Evolutionary conservation across 2,888 invertebrate species (phyloP), one percentile per base, ranked within the genome.

Genomic region (Schizotus pectinicornis): DNA sequence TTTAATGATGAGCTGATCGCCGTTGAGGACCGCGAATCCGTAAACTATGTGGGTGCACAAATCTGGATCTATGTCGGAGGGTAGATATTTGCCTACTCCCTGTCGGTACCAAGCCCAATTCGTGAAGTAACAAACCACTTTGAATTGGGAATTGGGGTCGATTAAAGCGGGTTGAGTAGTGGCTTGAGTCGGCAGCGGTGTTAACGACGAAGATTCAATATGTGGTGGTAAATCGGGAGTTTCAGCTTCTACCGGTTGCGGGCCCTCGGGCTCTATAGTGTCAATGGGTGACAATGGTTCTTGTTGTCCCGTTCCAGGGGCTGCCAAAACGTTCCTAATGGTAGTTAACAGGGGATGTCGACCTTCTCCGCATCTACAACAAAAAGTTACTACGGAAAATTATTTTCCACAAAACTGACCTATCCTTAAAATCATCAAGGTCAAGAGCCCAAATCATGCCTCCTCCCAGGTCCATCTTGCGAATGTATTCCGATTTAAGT

Each of bases 81-180:
- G 94, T 9, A 91, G 78, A 73, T 86, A 94, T 78, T 92, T 92
- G 12, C 92, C 94, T 56, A 86, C 83, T 0, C 88, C 89, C 70
- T 91, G 92, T 64, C 94, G 87, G 79, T 95, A 95, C 93, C 94
- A 95, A 22, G 95, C 93, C 95, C 95, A 95, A 74, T 95, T 95
- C 0, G 94, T 94, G 76, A 94, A 95, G 74, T 95, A 95, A 72
- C 95, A 95, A 3, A 95, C 88, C 0, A 94, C 88, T 81, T 93
- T 94, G 71, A 84, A 93, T 39, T 72, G 70, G 3, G 75, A 74
- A 51, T 67, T 65, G 7, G 60, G 56, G 55, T 77, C 72, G 5
- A 75, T 72, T 31, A 71, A 22, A 6, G 72, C 45, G 34, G 53
- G 12, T n/a, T 64, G 47, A 9, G 63, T 59, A 6, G 67, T 60